These are phyloP conservation scores for Apotomis turbidana DNA, from an alignment of 2,888 invertebrate species.

Conservation along the genomic window DNA sequence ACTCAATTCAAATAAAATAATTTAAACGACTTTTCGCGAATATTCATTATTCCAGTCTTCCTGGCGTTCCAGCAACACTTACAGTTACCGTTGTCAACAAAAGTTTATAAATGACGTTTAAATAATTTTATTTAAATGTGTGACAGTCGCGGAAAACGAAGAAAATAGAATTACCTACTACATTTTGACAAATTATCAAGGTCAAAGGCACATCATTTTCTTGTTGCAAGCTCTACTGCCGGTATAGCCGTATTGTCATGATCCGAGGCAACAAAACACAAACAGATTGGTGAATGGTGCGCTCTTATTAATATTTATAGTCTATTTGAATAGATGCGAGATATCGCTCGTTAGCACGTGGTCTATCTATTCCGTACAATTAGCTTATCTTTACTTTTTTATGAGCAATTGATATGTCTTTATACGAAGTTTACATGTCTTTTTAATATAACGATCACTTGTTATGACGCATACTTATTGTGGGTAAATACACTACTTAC, in stretches of 20 bases:
- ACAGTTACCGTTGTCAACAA: no score
- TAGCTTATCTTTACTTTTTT: conserved; percentile 64
- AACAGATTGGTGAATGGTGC: conserved; percentile 78
- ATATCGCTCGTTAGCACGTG: conserved; percentile 61
- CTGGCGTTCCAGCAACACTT: no score
- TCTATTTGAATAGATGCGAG: conserved; percentile 78
- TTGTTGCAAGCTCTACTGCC: conserved; percentile 49
- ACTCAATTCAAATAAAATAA: no score
- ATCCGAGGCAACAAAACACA: conserved; percentile 73
- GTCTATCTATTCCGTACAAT: conserved; percentile 67
- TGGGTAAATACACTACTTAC: no score
- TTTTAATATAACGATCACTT: not conserved
- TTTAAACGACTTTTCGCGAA: no score
- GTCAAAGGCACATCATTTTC: not conserved
- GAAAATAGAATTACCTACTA: not conserved
- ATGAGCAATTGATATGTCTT: conserved; percentile 1
- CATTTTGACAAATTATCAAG: not conserved
- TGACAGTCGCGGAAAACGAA: no score
- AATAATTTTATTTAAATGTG: no score
- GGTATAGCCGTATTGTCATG: conserved; percentile 64
- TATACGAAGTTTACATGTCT: not conserved
- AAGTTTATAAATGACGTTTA: no score
- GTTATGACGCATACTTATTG: not conserved
- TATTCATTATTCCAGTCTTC: no score
- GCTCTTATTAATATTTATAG: conserved; percentile 78